Base-by-base conservation (phyloP, 2,888 invertebrate genomes). In the Capitulum mitella region DNA sequence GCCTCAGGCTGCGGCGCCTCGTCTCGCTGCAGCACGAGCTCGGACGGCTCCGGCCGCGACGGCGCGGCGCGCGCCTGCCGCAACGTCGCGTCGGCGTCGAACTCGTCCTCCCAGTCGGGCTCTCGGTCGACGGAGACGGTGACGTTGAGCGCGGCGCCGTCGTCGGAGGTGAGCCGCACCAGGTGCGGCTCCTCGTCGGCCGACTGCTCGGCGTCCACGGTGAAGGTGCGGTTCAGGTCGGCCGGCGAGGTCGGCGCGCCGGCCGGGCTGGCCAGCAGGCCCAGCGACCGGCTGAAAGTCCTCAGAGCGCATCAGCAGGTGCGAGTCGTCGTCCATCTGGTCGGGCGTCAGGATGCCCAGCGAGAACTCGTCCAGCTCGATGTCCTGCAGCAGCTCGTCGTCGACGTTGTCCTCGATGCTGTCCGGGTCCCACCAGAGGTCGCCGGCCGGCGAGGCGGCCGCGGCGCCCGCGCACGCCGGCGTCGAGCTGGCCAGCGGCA, bases 301-400 rank as follows among this genome's bases (percentile, higher is more conserved):
- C 10, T 70, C 70, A 0, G 70, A 37, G 34, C 40, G 22, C 26
- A 70, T 37, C 70, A 70, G 16, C 70, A 40, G 22, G 10, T 40
- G 37, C 22, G 40, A 26, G 37, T 70, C 70, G 26, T 10, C 91
- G 81, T 87, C 85, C 93, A 95, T 94, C 86, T 94, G 94, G 86
- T 94, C 93, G 0, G 94, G 94, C 22, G 94, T 94, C 81, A 95
- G 87, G 83, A 95, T 94, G 12, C 94, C 94, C 83, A 94, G 87
- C 83, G 93, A 93, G 37, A 70, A 3, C 84, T 94, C 94, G 84
- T 94, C 91, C 84, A 89, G 87, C 82, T 92, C 94, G 83, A 93
- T 89, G 76, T 86, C 83, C 54, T 64, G 78, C 76, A 29, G 79
- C 46, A 43, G 76, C 78, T 46, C 76, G n/a, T 51, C 78, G 76